Percentiles rank a stretch among this genome's conserved stretches.
These are phyloP conservation scores for Ahaetulla prasina DNA, from an alignment of 2,113 vertebrate species.

Conservation along the genomic window DNA sequence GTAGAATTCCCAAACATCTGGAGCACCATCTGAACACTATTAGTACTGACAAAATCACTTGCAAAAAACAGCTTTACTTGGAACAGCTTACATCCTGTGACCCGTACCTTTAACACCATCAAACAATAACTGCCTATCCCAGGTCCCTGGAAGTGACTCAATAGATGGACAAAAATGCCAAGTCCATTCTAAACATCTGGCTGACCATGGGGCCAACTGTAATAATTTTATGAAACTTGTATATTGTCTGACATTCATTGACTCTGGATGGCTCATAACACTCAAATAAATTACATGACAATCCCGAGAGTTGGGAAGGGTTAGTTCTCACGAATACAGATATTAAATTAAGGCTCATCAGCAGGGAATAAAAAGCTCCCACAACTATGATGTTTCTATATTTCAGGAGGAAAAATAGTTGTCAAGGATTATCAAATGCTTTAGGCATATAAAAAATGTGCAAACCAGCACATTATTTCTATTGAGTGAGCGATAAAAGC, in stretches of 20 bases:
- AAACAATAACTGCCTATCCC: background rate
- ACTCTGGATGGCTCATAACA: background rate
- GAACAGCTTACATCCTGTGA: background rate
- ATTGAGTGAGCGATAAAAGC: constrained; percentile 53
- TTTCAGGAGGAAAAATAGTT: constrained; percentile 38
- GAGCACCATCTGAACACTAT: background rate
- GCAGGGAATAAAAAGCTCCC: background rate
- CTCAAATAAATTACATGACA: background rate
- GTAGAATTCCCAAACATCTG: background rate
- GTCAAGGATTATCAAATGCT: constrained; percentile 24
- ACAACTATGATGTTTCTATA: background rate
- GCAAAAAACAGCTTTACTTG: background rate
- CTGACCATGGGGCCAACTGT: background rate
- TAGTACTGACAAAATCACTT: background rate
- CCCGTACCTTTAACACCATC: background rate
- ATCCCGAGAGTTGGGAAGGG: background rate
- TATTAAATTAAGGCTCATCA: background rate
- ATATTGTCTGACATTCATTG: background rate
- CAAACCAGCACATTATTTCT: constrained; percentile 41
- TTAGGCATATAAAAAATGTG: constrained; percentile 40
- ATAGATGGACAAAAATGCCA: background rate
- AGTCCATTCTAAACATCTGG: background rate
- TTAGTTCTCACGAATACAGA: background rate
- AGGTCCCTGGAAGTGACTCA: background rate
- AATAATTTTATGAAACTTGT: background rate